phyloP scores from a whole-genome alignment of 2,888 invertebrate species.

The Disparrhopalites patrizii region DNA sequence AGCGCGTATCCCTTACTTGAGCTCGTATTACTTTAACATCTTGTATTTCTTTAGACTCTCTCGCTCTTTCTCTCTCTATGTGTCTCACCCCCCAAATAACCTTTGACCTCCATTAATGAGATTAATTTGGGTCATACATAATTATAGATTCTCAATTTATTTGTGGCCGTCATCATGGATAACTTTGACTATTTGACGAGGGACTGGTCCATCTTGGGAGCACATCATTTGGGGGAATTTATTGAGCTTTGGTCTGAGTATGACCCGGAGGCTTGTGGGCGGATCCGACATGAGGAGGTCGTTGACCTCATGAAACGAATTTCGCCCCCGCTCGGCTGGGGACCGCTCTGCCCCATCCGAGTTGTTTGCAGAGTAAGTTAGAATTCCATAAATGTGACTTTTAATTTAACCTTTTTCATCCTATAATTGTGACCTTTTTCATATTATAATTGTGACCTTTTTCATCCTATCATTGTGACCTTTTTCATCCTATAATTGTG shows the following conservation, averaged over 20 bases:
- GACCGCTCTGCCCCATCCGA: conserved; percentile 61
- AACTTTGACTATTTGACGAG: conserved; percentile 63
- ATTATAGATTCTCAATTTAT: conserved; percentile 59
- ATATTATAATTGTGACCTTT: no score
- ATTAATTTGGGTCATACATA: conserved; percentile 5
- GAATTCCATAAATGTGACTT: no score
- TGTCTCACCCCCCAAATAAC: neutral
- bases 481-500: no score
- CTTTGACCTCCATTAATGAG: neutral
- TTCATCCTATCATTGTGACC: no score
- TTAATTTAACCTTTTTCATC: no score
- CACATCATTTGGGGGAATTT: conserved; percentile 62
- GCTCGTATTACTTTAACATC: neutral
- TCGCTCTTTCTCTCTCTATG: no score
- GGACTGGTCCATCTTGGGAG: conserved; percentile 63
- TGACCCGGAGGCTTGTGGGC: conserved; percentile 62
- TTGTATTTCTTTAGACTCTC: neutral
- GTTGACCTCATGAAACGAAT: conserved; percentile 61
- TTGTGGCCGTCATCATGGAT: conserved; percentile 63
- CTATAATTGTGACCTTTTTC: no score
- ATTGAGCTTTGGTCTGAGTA: conserved; percentile 62
- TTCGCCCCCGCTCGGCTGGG: conserved; percentile 61
- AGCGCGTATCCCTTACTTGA: conserved; percentile 49
- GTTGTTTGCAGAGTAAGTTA: conserved; percentile 60
- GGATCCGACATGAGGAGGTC: conserved; percentile 62